These are phyloP conservation scores for Chiloscyllium punctatum DNA, from an alignment of 2,797 vertebrate genomes.

Conservation along the genomic window DNA sequence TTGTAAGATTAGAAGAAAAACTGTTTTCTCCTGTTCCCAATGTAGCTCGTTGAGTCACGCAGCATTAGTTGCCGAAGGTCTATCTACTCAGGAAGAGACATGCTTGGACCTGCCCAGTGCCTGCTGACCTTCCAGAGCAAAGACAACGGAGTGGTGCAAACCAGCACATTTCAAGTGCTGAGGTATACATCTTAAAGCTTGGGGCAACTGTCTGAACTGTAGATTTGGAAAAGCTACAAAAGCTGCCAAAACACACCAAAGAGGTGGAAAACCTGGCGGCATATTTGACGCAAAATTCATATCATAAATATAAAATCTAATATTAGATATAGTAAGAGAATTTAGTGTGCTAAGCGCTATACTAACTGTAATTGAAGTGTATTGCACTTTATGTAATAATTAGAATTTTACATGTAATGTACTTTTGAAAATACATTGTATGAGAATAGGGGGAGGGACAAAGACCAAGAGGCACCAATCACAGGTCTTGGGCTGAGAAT, in stretches of 20 bases:
- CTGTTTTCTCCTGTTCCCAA: not conserved
- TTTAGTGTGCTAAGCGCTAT: no score
- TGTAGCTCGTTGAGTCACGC: not conserved
- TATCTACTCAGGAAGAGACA: no score
- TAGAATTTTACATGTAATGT: not conserved
- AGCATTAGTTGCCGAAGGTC: not conserved
- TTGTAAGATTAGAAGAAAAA: not conserved
- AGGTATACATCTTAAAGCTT: not conserved
- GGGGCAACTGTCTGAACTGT: not conserved
- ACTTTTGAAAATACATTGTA: not conserved
- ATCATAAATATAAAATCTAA: not conserved
- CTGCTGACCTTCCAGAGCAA: not conserved
- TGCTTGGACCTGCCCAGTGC: not conserved
- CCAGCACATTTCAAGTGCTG: not conserved
- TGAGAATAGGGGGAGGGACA: not conserved
- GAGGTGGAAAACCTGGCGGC: no score
- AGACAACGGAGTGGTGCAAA: not conserved
- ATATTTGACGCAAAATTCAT: not conserved
- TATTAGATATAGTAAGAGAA: no score
- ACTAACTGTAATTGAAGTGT: no score
- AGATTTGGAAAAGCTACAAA: not conserved
- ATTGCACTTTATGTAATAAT: not conserved
- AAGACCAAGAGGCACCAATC: not conserved
- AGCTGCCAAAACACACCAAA: no score
- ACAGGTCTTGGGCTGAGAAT: not conserved